Evolutionary conservation across 2,113 vertebrate genomes (phyloP).

Genomic region (Progne subis): DNA sequence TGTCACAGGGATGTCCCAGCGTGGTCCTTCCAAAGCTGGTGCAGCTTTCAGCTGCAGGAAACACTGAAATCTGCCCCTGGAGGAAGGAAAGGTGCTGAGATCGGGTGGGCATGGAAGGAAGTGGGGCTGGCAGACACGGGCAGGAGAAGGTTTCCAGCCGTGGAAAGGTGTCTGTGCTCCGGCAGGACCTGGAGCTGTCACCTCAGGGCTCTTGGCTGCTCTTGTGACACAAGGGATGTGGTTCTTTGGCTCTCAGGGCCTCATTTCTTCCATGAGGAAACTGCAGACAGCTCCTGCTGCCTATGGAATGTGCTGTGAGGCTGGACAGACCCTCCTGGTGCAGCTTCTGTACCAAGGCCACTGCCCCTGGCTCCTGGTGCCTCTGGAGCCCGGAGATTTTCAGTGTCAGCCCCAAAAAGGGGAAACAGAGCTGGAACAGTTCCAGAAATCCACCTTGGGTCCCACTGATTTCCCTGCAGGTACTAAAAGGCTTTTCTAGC

Average conservation of each 20-base stretch:
- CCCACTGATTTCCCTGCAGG: neutral
- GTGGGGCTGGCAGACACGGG: rapidly evolving
- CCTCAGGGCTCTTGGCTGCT: neutral
- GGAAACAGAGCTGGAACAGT: neutral
- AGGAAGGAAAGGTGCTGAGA: neutral
- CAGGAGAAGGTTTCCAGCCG: neutral
- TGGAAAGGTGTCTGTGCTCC: neutral
- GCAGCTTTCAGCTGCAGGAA: neutral
- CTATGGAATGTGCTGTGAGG: neutral
- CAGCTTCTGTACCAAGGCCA: neutral
- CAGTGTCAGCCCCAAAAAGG: neutral
- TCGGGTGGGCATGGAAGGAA: neutral
- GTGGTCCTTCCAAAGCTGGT: neutral
- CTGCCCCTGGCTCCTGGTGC: rapidly evolving
- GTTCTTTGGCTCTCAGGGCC: neutral
- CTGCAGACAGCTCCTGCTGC: neutral
- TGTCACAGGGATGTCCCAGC: neutral
- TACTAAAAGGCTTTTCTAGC: neutral
- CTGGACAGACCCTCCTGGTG: neutral
- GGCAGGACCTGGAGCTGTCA: neutral
- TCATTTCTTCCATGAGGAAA: neutral
- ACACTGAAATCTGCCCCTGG: neutral
- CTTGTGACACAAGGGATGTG: neutral
- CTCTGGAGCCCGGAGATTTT: neutral
- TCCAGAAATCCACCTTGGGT: rapidly evolving